These are phyloP conservation scores for Amniataba percoides DNA, from an alignment of 2,797 vertebrate species.

Conservation along the genomic window DNA sequence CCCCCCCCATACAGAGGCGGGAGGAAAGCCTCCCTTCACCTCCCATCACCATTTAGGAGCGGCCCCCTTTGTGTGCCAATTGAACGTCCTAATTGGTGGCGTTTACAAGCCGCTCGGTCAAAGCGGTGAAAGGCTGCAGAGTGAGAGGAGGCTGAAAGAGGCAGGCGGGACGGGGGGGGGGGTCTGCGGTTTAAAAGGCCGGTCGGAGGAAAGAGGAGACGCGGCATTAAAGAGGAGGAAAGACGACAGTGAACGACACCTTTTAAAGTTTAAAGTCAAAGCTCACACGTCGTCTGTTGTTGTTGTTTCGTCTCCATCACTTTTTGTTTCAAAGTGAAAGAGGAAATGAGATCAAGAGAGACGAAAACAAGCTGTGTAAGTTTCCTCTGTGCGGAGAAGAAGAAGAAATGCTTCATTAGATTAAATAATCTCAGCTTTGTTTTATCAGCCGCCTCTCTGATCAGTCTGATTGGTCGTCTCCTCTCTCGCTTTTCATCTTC, in stretches of 20 bases:
- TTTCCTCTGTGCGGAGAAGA: not conserved
- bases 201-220: conserved; percentile 15
- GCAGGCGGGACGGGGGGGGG: not conserved
- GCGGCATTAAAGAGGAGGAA: not conserved
- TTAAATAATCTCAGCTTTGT: conserved; percentile 31
- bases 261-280: conserved; percentile 1
- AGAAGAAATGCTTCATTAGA: conserved; percentile 19
- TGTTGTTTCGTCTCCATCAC: conserved; percentile 7
- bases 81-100: conserved; percentile 61
- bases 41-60: conserved; percentile 59
- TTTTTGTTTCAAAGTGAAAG: not conserved
- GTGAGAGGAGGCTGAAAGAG: not conserved
- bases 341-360: not conserved
- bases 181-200: not conserved
- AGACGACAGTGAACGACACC: conserved; percentile 17
- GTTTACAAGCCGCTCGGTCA: conserved; percentile 58
- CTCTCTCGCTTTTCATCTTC: conserved; percentile 90
- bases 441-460: conserved; percentile 65
- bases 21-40: conserved; percentile 51
- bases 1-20: conserved; percentile 35
- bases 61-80: conserved; percentile 58
- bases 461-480: conserved; percentile 89
- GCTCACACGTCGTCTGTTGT: not conserved
- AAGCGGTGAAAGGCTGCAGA: conserved; percentile 33
- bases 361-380: not conserved